Evolutionary conservation across 2,113 vertebrate genomes (phyloP).

Genomic region (Chamaetylas fuelleborni): DNA sequence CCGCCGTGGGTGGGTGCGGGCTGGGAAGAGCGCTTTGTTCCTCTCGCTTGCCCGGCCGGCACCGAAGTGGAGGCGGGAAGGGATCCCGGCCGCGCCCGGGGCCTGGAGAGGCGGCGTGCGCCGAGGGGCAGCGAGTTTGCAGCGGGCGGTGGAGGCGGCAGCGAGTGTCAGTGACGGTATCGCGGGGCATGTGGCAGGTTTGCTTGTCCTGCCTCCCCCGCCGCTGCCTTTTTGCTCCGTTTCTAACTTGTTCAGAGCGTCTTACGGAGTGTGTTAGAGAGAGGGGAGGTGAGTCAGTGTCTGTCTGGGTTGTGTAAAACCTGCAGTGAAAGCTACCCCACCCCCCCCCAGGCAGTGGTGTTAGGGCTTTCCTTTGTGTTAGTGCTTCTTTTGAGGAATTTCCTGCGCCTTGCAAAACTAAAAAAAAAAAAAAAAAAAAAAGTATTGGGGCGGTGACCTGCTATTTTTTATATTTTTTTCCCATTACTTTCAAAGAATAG

Average conservation of each 20-base stretch:
- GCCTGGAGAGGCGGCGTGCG: not conserved
- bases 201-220: slow-evolving; percentile 11
- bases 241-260: slow-evolving; percentile 58
- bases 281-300: slow-evolving; percentile 73
- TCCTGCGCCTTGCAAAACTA: not conserved
- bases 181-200: slow-evolving; percentile 55
- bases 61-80: slow-evolving; percentile 60
- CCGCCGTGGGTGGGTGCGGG: slow-evolving; percentile 65
- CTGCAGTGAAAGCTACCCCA: slow-evolving; percentile 48
- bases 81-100: slow-evolving; percentile 32
- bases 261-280: slow-evolving; percentile 58
- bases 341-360: slow-evolving; percentile 11
- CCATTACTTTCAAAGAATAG: not conserved
- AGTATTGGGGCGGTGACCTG: not conserved
- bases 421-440: not conserved
- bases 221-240: slow-evolving; percentile 58
- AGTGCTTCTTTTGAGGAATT: slow-evolving; percentile 47
- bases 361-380: slow-evolving; percentile 58
- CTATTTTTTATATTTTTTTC: not conserved
- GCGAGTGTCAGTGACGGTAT: slow-evolving; percentile 6
- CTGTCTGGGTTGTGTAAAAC: slow-evolving; percentile 62
- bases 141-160: not conserved
- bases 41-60: slow-evolving; percentile 59
- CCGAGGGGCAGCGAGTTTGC: not conserved
- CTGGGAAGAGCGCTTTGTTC: slow-evolving; percentile 77